Percentiles rank a stretch among this genome's conserved stretches.
phyloP scores from a whole-genome alignment of 2,113 vertebrate species.

The Cryptotis parvus region DNA sequence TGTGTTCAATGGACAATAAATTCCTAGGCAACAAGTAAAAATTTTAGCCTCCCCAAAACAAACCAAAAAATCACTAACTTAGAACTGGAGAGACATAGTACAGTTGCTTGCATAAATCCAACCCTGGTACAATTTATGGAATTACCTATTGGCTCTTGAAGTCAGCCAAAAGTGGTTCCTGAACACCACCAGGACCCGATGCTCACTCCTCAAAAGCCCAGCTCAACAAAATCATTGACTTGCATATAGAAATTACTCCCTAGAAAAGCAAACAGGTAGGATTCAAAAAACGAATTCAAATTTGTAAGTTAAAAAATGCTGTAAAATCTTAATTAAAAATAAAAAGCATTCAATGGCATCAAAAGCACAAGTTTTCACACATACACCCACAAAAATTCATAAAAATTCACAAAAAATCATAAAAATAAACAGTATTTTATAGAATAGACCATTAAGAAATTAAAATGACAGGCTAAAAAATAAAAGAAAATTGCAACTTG shows the following conservation, averaged over 20 bases:
- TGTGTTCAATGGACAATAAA: background rate
- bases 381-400: too few relatives aligned
- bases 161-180: too few relatives aligned
- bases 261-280: background rate
- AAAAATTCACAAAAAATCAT: background rate
- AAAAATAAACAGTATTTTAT: background rate
- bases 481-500: too few relatives aligned
- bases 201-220: too few relatives aligned
- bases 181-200: too few relatives aligned
- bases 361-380: background rate
- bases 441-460: too few relatives aligned
- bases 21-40: background rate
- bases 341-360: slow-evolving; percentile 9
- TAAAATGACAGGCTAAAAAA: background rate
- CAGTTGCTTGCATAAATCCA: too few relatives aligned
- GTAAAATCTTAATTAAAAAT: background rate
- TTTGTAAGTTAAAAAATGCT: slow-evolving; percentile 48
- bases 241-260: background rate
- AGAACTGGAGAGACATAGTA: background rate
- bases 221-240: background rate
- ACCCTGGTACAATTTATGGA: too few relatives aligned
- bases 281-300: too few relatives aligned
- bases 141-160: too few relatives aligned
- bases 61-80: slow-evolving; percentile 36
- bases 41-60: background rate